Evolutionary conservation across 2,797 vertebrate genomes (phyloP), one percentile per base, ranked within the genome.

Genomic region (Brachyrhaphis roseni): DNA sequence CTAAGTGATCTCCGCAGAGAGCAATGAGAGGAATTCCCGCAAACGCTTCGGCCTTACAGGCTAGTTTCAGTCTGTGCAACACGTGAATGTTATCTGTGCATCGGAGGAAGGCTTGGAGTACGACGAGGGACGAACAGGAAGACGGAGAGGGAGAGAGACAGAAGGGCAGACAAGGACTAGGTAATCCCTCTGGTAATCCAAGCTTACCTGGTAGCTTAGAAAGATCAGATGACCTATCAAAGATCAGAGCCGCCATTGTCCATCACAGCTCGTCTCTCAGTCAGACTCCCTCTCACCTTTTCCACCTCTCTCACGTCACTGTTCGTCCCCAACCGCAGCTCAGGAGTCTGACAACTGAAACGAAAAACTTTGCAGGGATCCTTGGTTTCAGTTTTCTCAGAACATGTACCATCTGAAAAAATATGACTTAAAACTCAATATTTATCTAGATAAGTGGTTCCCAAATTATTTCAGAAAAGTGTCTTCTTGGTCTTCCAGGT

Each of bases 221-320:
- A 53, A 91, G 94, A 96, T 96, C 96, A 90, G 92, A 91, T 96
- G 94, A 95, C 95, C 95, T 95, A 95, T 96, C 95, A 95, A 93
- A 96, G 95, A 96, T 96, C 95, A 95, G 90, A 90, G 88, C 90
- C 86, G 93, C 92, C 94, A 93, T 94, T 95, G 94, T 94, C 91
- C 89, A 86, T 87, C 85, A 72, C 86, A 51, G 88, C 87, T 89
- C 83, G 86, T 92, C 90, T 91, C 91, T 90, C 86, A 86, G 79
- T 91, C 91, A 90, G 92, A 92, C 92, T 91, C 84, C 70, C 86
- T 88, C 92, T 93, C 89, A 80, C 89, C 84, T 76, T 91, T 87
- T 90, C 80, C 78, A 70, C 86, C 86, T 92, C 89, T 91, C 91
- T 90, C 82, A 87, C 92, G 55, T 95, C 93, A 91, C 88, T 47